Base-by-base conservation (phyloP, 2,888 invertebrate species). In the Pyrgus malvae region DNA sequence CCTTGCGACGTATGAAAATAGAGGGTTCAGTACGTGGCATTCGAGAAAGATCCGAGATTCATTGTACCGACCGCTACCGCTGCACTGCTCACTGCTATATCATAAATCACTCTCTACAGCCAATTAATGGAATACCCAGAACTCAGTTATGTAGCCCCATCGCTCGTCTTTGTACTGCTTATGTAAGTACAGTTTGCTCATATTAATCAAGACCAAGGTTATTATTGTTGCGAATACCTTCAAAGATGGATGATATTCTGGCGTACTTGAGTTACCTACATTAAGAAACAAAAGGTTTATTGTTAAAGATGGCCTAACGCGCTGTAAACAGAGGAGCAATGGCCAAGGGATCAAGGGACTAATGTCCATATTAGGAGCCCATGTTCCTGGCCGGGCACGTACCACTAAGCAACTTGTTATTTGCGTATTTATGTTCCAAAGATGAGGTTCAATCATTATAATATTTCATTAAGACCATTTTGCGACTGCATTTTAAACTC, bases 1-100 rank as follows among this genome's bases (percentile, higher is more conserved):
- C 71, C 70, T 72, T 69, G 76, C 67, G 80, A 80, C 80, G 72
- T 80, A 81, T 82, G 80, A 80, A 81, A 82, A 83, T 81, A 69
- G 76, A 74, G 74, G 75, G 72, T 74, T 69, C 62, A 64, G 67
- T 55, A 65, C 69, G 69, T 65, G 64, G 65, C 62, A 62, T 67
- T 65, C 48, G 49, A 49, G 66, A 64, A 64, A 68, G 67, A 67
- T 69, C 66, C 66, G 72, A 74, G 77, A 79, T 78, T 77, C 73
- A 76, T 76, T 69, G 69, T 63, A 50, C 64, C 60, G 51, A 42
- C 56, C 60, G 59, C 59, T 61, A 54, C 63, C 66, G 62, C 67
- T 73, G 73, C 76, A 77, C 73, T 72, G 68, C 72, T 76, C 72
- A 70, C 66, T 68, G 67, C 68, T 68, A 62, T 56, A 53, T 61